Percentiles rank a stretch among this genome's conserved stretches.
phyloP scores from a whole-genome alignment of 2,888 invertebrate species.

The Acanthococcus lagerstroemiae region DNA sequence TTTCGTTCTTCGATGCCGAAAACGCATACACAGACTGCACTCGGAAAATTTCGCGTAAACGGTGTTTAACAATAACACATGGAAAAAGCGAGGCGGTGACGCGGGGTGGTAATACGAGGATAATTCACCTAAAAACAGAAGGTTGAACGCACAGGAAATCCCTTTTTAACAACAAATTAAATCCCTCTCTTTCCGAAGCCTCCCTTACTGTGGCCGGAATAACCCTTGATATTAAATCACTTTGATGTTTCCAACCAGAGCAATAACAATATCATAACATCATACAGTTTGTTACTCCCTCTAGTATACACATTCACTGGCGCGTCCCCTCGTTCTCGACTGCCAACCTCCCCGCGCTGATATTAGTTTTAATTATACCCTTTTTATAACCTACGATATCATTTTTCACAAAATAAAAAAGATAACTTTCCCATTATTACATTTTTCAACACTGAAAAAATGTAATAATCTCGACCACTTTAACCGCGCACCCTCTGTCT shows the following conservation, averaged over 20 bases:
- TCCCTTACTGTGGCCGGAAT: constrained; percentile 29
- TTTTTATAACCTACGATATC: constrained; percentile 30
- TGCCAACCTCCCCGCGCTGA: constrained; percentile 1
- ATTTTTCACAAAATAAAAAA: constrained; percentile 27
- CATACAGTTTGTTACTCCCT: constrained; percentile 21
- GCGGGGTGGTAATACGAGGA: no score
- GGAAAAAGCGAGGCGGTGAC: no score
- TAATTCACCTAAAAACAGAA: constrained; percentile 27
- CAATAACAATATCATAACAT: constrained; percentile 32
- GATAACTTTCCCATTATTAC: constrained; percentile 25
- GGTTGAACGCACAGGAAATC: constrained; percentile 21
- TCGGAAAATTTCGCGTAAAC: no score
- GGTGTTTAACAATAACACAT: no score
- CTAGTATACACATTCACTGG: constrained; percentile 12
- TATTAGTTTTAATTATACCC: constrained; percentile 31
- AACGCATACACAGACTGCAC: no score
- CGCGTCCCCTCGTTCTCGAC: not conserved
- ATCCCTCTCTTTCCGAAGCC: constrained; percentile 15
- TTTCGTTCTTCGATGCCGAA: no score
- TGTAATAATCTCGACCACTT: constrained; percentile 31
- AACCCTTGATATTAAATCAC: constrained; percentile 31
- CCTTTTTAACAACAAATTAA: constrained; percentile 26
- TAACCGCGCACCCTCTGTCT: no score
- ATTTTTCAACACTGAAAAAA: constrained; percentile 29
- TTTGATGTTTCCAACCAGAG: constrained; percentile 27